Conservation (phyloP, 2,797 vertebrate species). For the Falco concolor region DNA sequence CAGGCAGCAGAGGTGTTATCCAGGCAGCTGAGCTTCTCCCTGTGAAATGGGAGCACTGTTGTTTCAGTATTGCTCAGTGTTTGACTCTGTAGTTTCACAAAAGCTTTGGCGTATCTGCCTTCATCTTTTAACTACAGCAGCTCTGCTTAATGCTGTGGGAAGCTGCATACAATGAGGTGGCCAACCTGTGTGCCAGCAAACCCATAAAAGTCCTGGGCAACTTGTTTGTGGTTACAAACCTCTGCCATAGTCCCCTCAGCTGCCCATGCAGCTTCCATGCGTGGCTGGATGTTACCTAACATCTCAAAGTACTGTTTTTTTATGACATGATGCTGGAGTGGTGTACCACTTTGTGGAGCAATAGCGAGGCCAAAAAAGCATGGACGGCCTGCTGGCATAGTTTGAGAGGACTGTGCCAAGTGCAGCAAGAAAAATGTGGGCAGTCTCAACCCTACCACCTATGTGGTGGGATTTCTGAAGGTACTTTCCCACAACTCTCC, state of each 20-base stretch:
- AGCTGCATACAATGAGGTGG: neutral
- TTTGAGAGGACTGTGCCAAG: neutral
- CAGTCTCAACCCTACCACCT: neutral
- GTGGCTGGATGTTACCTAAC: neutral
- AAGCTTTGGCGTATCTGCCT: neutral
- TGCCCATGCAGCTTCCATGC: neutral
- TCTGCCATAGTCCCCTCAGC: neutral
- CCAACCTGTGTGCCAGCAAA: neutral
- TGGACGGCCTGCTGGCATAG: neutral
- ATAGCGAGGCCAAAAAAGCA: neutral
- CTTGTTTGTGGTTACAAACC: neutral
- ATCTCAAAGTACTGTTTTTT: neutral
- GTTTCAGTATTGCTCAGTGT: accelerated
- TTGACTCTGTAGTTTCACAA: neutral
- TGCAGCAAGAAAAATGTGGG: neutral
- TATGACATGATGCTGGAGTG: neutral
- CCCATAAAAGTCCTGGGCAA: neutral
- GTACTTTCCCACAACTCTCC: neutral
- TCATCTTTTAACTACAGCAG: neutral
- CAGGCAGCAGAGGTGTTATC: neutral
- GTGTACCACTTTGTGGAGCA: neutral
- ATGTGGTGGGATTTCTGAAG: neutral
- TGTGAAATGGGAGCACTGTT: accelerated
- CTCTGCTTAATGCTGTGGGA: neutral
- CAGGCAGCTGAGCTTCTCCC: neutral